Evolutionary conservation across 2,888 invertebrate species (phyloP), one percentile per base, ranked within the genome.

Genomic region (Melipona bicolor): DNA sequence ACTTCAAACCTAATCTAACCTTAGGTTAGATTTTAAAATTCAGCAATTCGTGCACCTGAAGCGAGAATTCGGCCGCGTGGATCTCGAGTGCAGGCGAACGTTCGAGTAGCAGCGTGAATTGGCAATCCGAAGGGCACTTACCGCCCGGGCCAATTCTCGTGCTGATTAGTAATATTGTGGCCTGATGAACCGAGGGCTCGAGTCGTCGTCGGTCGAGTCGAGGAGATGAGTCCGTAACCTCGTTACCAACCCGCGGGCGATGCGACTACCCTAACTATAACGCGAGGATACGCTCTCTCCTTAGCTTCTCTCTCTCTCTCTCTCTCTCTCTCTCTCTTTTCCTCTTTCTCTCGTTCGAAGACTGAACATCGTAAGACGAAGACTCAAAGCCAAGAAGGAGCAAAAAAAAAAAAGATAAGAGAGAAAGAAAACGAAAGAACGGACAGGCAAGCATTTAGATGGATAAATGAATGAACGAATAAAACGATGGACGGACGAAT

Each of bases 121-220:
- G 93, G 92, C 92, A 93, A 93, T 94, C 88, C 92, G 90, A 86
- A 84, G 90, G 88, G 88, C 92, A 93, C 92, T 94, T 93, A 93
- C 90, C 88, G 83, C 79, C 85, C 84, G 87, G 92, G 89, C 92
- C 93, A 93, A 93, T 93, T 90, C 92, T 90, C 88, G 87, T 88
- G 91, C 92, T 94, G 93, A 94, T 94, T 94, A 93, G 93, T 93
- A 94, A 94, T 94, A 94, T 94, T 93, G 94, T 94, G 92, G 93
- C 93, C 93, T 93, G 93, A 94, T 93, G 93, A 94, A 93, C 93
- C 92, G 92, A 91, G 91, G 92, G 90, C 91, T 90, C 91, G 91
- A 91, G 90, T 77, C 83, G 64, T 36, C 64, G 64, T 36, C 64
- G 83, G 88, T 85, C 92, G 91, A 92, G 93, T 92, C 43, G 43